A percentile compares a stretch with the other conserved stretches of the same genome.
Conservation (phyloP, 2,113 vertebrate genomes). For the Ictalurus punctatus region DNA sequence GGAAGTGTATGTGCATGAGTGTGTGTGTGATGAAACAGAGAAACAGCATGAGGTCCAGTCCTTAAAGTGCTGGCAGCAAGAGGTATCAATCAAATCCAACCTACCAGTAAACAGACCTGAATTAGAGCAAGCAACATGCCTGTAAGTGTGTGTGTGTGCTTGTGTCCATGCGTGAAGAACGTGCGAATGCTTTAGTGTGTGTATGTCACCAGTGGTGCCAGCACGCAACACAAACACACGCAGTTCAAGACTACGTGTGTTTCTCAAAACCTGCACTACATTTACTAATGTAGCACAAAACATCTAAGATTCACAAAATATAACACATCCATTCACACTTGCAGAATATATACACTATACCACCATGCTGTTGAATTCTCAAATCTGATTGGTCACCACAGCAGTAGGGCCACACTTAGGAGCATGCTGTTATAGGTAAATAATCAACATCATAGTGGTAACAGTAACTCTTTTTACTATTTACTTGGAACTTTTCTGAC, state of each 20-base stretch:
- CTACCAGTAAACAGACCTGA: slow-evolving; percentile 68
- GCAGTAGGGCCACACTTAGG: background rate
- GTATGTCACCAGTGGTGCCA: background rate
- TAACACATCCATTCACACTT: background rate
- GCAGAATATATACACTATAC: background rate
- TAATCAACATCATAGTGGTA: background rate
- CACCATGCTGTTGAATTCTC: background rate
- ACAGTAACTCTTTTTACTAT: background rate
- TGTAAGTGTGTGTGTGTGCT: slow-evolving; percentile 18
- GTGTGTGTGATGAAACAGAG: slow-evolving; percentile 31
- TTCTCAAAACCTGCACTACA: background rate
- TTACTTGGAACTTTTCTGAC: background rate
- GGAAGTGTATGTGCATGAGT: slow-evolving; percentile 29
- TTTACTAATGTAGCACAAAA: background rate
- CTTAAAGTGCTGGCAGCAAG: slow-evolving; percentile 64
- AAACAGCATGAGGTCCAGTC: slow-evolving; percentile 56
- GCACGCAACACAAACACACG: background rate
- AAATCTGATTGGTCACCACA: background rate
- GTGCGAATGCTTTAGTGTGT: background rate
- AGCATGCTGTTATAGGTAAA: background rate
- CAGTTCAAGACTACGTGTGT: background rate
- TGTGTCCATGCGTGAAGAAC: background rate
- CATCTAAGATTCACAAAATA: background rate
- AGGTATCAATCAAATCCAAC: slow-evolving; percentile 65
- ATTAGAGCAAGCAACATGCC: slow-evolving; percentile 60